Evolutionary conservation across 2,888 invertebrate genomes (phyloP), one percentile per base, ranked within the genome.

Genomic region (Hirtodrosophila histrioides): DNA sequence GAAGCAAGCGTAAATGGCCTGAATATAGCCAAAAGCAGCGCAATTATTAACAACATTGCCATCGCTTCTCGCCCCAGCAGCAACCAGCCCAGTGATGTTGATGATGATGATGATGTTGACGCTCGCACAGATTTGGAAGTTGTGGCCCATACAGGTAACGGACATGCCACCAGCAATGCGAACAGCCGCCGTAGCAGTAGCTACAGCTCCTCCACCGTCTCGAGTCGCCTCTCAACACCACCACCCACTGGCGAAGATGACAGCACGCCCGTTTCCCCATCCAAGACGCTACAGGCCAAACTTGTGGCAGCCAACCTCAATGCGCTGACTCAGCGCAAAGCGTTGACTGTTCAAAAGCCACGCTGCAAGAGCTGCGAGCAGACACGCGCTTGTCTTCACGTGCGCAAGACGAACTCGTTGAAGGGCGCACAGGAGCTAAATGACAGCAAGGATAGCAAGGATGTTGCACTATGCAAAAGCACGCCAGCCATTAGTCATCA

Each of bases 211-310:
- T 79, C 88, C 17, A 86, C 90, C 17, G 75, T 75, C 36, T 91
- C 91, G 6, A 89, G 89, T 69, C 79, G 88, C 12, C 58, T 88
- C 36, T 86, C 89, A 31, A 90, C 91, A n/a, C 91, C 91, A 43
- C 90, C 91, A 45, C 88, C 90, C 3, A 89, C 90, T 1, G 90
- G 91, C 9, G 90, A 91, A 66, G 91, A 90, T 10, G 86, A 89
- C 69, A 89, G 84, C 75, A 75, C 83, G 11, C 85, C 89, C 8
- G 83, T 81, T 4, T 89, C 91, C n/a, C 89, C 91, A 12, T 78
- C 79, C 1, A 88, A 88, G 63, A 81, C 69, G 12, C 54, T 87
- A 27, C 88, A 88, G 56, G 83, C 78, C 9, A 73, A 83, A 48
- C 68, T 90, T 29, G 84, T 89, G 48, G 88, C 85, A 1, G 86